These are phyloP conservation scores for Heterodera filipjevi DNA, from an alignment of 2,888 invertebrate genomes.

Conservation along the genomic window DNA sequence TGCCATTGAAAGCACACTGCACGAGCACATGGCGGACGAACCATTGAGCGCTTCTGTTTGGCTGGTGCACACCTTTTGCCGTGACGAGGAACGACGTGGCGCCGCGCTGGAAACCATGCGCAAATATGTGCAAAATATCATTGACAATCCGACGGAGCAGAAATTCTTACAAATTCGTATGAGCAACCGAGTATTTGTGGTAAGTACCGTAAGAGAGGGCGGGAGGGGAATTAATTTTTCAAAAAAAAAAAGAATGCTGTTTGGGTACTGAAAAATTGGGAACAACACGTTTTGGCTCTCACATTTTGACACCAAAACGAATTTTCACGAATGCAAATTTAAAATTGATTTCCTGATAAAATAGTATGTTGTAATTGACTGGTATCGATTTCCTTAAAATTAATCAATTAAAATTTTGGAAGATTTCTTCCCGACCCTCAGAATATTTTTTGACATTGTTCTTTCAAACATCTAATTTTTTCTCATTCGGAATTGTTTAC, in stretches of 20 bases:
- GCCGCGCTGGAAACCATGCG: constrained; percentile 82
- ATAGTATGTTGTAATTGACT: too few species aligned
- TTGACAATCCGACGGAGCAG: constrained; percentile 81
- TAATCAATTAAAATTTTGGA: too few species aligned
- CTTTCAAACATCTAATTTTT: too few species aligned
- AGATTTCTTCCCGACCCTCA: too few species aligned
- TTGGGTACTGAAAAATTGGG: neutral
- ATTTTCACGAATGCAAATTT: too few species aligned
- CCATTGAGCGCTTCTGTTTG: constrained; percentile 83
- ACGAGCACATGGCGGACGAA: constrained; percentile 80
- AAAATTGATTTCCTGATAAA: too few species aligned
- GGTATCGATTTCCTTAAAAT: too few species aligned
- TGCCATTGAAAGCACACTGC: constrained; percentile 53
- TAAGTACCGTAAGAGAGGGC: constrained; percentile 22
- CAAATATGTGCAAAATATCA: constrained; percentile 87
- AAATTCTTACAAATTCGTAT: constrained; percentile 88
- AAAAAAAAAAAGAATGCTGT: too few species aligned
- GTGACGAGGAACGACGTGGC: constrained; percentile 69
- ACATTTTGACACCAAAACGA: too few species aligned
- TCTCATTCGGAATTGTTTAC: too few species aligned
- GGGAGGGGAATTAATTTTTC: neutral
- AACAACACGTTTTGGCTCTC: too few species aligned
- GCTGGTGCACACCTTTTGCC: constrained; percentile 88
- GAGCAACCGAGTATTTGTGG: constrained; percentile 78
- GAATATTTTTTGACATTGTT: neutral